phyloP scores from a whole-genome alignment of 2,888 invertebrate species.

The Trichopria drosophilae region DNA sequence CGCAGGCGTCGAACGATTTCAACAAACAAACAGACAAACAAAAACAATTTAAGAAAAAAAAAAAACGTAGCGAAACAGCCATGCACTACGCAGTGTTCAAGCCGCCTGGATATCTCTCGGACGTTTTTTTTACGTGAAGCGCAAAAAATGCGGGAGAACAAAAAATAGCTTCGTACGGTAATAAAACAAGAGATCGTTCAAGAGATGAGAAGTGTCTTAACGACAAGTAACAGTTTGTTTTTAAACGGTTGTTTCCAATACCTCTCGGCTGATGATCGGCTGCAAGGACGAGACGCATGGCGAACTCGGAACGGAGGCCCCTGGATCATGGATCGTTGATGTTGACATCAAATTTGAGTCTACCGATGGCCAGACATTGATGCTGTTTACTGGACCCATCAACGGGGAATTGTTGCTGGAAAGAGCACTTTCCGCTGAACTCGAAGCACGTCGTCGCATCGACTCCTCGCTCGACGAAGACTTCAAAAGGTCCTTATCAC shows the following conservation, averaged over 20 bases:
- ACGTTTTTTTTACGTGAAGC: no score
- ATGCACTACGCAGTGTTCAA: conserved; percentile 45
- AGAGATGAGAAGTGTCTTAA: no score
- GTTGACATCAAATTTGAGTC: conserved; percentile 54
- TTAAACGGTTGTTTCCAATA: conserved; percentile 73
- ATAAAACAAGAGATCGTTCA: no score
- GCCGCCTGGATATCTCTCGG: no score
- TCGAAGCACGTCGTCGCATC: conserved; percentile 64
- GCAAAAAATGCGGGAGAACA: no score
- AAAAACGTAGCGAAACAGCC: conserved; percentile 43
- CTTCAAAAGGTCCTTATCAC: conserved; percentile 66
- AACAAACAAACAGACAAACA: conserved; percentile 17
- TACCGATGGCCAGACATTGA: conserved; percentile 53
- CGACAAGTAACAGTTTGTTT: no score
- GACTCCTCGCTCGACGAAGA: conserved; percentile 69
- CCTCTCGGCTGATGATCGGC: conserved; percentile 63
- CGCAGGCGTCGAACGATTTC: no score
- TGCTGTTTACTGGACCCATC: conserved; percentile 52
- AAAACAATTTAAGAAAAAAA: conserved; percentile 30
- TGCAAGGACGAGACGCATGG: conserved; percentile 52
- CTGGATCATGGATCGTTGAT: no score
- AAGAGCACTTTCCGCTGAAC: conserved; percentile 65
- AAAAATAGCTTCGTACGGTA: no score
- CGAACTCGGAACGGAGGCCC: conserved; percentile 54
- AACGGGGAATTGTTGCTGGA: conserved; percentile 61